Evolutionary conservation across 2,888 invertebrate species (phyloP).

Genomic region (Machimus rusticus): DNA sequence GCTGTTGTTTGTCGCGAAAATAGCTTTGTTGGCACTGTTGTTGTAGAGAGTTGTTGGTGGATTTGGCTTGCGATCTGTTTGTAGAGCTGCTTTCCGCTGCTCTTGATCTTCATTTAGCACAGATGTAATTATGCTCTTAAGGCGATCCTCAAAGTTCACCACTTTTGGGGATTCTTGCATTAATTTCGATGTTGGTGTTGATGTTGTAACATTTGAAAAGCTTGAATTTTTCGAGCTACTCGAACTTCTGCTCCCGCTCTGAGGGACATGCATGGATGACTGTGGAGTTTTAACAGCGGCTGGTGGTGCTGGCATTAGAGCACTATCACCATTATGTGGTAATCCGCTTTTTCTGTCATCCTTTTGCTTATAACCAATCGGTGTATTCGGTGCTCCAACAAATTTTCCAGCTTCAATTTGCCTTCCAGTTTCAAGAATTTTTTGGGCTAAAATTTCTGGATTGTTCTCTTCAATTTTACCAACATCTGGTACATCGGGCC

Average conservation of each 20-base stretch:
- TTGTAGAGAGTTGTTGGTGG: constrained; percentile 51
- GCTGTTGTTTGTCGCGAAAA: constrained; percentile 43
- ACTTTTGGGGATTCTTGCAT: constrained; percentile 78
- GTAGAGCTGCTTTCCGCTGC: constrained; percentile 60
- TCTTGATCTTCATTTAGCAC: constrained; percentile 85
- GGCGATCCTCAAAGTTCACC: constrained; percentile 87
- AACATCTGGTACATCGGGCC: constrained; percentile 90
- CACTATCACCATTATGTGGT: constrained; percentile 53
- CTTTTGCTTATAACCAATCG: constrained; percentile 38
- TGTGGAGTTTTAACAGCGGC: constrained; percentile 34
- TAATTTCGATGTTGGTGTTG: constrained; percentile 49
- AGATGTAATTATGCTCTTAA: constrained; percentile 86
- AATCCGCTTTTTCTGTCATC: constrained; percentile 45
- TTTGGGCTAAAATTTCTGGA: constrained; percentile 87
- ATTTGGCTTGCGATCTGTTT: constrained; percentile 48
- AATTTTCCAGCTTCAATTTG: constrained; percentile 87
- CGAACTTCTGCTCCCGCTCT: constrained; percentile 10
- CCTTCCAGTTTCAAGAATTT: constrained; percentile 87
- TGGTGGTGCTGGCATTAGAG: constrained; percentile 61
- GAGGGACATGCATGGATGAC: background rate
- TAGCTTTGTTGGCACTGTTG: constrained; percentile 30
- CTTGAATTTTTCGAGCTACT: constrained; percentile 22
- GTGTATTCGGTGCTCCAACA: constrained; percentile 51
- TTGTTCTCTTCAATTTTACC: constrained; percentile 92
- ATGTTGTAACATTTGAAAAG: constrained; percentile 13